These are phyloP conservation scores for Microcebus lehilahytsara DNA, from an alignment of 2,113 vertebrate species.

Conservation along the genomic window DNA sequence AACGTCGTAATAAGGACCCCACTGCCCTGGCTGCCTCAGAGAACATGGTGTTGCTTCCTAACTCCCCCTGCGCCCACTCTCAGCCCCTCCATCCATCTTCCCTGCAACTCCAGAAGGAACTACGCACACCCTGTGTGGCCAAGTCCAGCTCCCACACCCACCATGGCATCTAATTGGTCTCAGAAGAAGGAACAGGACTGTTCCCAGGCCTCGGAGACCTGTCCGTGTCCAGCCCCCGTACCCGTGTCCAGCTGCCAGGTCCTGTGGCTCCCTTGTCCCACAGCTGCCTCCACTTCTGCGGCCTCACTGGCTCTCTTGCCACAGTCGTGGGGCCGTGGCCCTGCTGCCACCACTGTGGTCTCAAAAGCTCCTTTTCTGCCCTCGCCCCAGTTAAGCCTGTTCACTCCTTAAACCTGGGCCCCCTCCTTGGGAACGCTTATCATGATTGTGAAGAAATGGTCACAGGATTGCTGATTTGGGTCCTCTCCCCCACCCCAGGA, in stretches of 20 bases:
- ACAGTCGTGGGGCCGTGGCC: not conserved
- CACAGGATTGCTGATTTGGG: too few species aligned
- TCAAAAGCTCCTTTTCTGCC: not conserved
- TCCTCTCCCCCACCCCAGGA: too few species aligned
- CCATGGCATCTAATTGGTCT: not conserved
- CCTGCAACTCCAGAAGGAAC: not conserved
- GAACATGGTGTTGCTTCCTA: not conserved
- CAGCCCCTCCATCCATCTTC: too few species aligned
- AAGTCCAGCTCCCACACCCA: not conserved
- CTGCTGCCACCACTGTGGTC: not conserved
- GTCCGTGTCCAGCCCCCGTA: not conserved
- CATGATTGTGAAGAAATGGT: not conserved
- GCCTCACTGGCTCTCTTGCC: not conserved
- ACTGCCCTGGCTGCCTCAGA: not conserved
- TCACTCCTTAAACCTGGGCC: not conserved
- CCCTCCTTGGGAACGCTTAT: too few species aligned
- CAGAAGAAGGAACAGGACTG: not conserved
- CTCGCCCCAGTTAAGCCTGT: not conserved
- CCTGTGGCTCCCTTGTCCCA: not conserved
- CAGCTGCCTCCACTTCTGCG: not conserved
- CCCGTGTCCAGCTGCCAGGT: not conserved
- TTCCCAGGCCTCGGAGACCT: not conserved
- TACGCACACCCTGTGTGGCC: not conserved
- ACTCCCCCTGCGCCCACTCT: fast-evolving
- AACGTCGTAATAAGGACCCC: not conserved